Evolutionary conservation across 1,140 invertebrate genomes (phyloP).

Genomic region (Maconellicoccus hirsutus): DNA sequence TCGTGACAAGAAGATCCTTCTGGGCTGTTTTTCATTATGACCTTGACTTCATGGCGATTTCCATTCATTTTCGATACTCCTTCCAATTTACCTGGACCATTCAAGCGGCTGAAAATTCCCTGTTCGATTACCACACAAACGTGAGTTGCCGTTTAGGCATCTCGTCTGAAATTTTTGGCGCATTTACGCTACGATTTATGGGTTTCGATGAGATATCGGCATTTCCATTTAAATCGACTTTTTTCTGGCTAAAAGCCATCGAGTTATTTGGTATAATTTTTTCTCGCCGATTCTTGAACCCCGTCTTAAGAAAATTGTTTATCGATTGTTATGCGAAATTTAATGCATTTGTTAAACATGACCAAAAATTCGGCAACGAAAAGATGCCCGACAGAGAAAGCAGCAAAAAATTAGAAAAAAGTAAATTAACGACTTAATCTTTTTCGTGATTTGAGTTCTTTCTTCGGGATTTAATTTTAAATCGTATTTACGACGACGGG

Average conservation of each 20-base stretch:
- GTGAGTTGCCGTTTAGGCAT: too few relatives aligned
- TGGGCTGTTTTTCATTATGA: too few relatives aligned
- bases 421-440: background rate
- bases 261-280: background rate
- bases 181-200: background rate
- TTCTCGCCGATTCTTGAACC: background rate
- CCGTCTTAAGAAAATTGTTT: background rate
- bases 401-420: too few relatives aligned
- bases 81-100: too few relatives aligned
- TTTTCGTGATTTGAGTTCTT: background rate
- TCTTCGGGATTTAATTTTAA: background rate
- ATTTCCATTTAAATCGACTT: constrained; percentile 5
- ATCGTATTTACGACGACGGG: too few relatives aligned
- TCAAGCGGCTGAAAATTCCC: too few relatives aligned
- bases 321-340: background rate
- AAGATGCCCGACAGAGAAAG: too few relatives aligned
- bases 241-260: background rate
- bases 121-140: too few relatives aligned
- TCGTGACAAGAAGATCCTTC: too few relatives aligned
- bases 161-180: too few relatives aligned
- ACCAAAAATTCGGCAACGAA: background rate
- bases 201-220: background rate
- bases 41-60: too few relatives aligned
- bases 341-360: background rate
- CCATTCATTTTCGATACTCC: too few relatives aligned